Evolutionary conservation across 2,888 invertebrate genomes (phyloP).

Genomic region (Callosobruchus maculatus): DNA sequence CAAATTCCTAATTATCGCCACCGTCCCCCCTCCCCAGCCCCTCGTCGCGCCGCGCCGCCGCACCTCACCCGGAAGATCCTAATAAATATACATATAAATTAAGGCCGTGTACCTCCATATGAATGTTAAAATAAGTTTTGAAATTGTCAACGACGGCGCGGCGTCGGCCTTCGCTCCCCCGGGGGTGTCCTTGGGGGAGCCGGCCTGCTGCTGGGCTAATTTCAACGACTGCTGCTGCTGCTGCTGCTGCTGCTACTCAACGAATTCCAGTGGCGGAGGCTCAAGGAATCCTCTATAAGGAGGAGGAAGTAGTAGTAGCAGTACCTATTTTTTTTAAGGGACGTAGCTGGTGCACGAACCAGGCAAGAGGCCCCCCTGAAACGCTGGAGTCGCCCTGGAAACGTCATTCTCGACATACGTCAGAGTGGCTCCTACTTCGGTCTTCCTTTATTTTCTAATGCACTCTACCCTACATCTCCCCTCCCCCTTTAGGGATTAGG

Average conservation of each 20-base stretch:
- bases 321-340: too few species aligned
- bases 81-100: constrained; percentile 53
- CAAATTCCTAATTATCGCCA: not conserved
- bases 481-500: too few species aligned
- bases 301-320: too few species aligned
- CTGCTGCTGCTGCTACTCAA: not conserved
- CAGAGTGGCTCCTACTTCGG: too few species aligned
- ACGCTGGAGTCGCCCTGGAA: too few species aligned
- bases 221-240: not conserved
- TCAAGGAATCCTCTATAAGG: not conserved
- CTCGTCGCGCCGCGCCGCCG: too few species aligned
- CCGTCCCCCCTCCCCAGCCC: not conserved
- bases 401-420: too few species aligned
- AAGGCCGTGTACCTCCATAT: constrained; percentile 50
- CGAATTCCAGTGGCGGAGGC: not conserved
- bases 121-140: constrained; percentile 56
- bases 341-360: too few species aligned
- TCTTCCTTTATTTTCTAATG: too few species aligned
- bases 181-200: constrained; percentile 36
- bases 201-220: constrained; percentile 43
- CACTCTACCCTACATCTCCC: too few species aligned
- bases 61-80: constrained; percentile 26
- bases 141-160: constrained; percentile 54
- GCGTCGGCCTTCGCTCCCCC: constrained; percentile 41
- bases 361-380: too few species aligned